These are phyloP conservation scores for Crambe crambe DNA, from an alignment of 37 sponge, comb jelly and placozoan genomes.

Conservation along the genomic window DNA sequence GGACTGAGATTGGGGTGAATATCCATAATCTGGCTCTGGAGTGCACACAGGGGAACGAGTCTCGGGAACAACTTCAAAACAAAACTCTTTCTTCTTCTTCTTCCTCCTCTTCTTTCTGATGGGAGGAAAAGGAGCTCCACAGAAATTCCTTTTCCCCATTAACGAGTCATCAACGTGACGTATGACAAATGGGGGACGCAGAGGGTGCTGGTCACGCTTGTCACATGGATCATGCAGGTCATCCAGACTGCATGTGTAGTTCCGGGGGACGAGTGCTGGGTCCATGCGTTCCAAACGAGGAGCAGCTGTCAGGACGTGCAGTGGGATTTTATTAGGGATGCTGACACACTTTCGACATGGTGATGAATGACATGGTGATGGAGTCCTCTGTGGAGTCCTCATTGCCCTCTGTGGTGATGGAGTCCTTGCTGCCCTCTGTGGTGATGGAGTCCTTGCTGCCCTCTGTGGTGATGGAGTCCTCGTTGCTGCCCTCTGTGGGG, in stretches of 20 bases:
- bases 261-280: background rate
- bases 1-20: no score
- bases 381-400: background rate
- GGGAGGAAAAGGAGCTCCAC: background rate
- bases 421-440: no score
- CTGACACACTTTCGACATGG: conserved; percentile 2
- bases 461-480: no score
- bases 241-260: no score
- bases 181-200: conserved; percentile 67
- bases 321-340: conserved; percentile 6
- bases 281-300: background rate
- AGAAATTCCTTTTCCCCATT: conserved; percentile 56
- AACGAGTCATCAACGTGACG: conserved; percentile 31
- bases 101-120: background rate
- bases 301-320: background rate
- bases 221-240: no score
- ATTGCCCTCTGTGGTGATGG: background rate
- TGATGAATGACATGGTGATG: background rate
- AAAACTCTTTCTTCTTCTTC: background rate
- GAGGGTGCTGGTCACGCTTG: no score
- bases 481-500: no score
- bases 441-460: no score
- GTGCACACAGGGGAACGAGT: background rate
- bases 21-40: background rate
- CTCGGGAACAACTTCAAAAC: no score